Percentiles rank a stretch among this genome's conserved stretches.
These are phyloP conservation scores for Oceanodroma tethys DNA, from an alignment of 2,113 vertebrate genomes.

Conservation along the genomic window DNA sequence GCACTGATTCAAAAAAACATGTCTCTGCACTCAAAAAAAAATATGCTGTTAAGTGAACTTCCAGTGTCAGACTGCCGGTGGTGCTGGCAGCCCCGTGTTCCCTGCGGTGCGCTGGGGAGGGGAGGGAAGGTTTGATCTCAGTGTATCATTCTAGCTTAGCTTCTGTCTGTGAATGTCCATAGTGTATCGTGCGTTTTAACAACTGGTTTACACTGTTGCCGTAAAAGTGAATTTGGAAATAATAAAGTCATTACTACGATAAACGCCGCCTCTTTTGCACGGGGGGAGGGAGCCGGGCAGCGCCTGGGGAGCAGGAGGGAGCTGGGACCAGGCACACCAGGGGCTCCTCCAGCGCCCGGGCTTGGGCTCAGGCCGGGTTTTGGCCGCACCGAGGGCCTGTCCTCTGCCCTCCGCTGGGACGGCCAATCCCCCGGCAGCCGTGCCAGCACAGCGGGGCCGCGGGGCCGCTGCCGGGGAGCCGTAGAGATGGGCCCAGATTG, in stretches of 20 bases:
- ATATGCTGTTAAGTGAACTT: not conserved
- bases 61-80: constrained; percentile 24
- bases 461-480: rapidly evolving
- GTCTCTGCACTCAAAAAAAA: constrained; percentile 34
- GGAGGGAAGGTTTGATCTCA: constrained; percentile 69
- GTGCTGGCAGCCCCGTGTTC: constrained; percentile 65
- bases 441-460: rapidly evolving
- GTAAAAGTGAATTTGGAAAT: constrained; percentile 99
- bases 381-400: rapidly evolving
- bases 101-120: constrained; percentile 37
- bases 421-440: not conserved
- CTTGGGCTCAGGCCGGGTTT: too few species aligned
- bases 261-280: not conserved
- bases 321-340: rapidly evolving
- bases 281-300: not conserved
- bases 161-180: constrained; percentile 90
- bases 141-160: constrained; percentile 88
- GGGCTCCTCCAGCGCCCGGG: too few species aligned
- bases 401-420: too few species aligned
- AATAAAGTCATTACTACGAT: constrained; percentile 91
- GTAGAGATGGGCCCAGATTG: rapidly evolving
- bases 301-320: not conserved
- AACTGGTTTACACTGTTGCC: constrained; percentile 93
- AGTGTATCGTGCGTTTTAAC: constrained; percentile 91
- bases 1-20: not conserved